A percentile compares a stretch with the other conserved stretches of the same genome.
Evolutionary conservation across 1,140 invertebrate genomes (phyloP).

Genomic region (Nasonia longicornis): DNA sequence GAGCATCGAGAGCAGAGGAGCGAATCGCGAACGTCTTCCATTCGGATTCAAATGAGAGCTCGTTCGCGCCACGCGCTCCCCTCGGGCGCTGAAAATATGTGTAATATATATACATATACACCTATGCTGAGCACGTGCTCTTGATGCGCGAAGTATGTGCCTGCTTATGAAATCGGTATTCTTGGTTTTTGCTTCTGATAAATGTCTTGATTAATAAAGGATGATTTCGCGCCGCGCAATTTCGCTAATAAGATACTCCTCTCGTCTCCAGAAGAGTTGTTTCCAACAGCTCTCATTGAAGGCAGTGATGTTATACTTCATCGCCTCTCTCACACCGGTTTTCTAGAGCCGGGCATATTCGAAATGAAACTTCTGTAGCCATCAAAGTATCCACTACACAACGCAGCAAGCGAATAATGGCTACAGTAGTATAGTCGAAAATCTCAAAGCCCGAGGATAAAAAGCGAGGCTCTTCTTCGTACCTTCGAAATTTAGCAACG

Average conservation of each 20-base stretch:
- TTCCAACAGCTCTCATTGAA: too few species aligned
- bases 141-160: conserved; percentile 45
- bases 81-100: conserved; percentile 26
- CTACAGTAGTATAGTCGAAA: background rate
- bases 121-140: conserved; percentile 34
- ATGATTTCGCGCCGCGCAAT: background rate
- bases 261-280: too few species aligned
- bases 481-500: conserved; percentile 43
- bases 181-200: background rate
- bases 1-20: conserved; percentile 51
- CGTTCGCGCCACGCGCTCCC: conserved; percentile 60
- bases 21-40: conserved; percentile 51
- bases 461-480: conserved; percentile 27
- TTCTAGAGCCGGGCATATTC: background rate
- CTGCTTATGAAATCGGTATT: background rate
- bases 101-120: background rate
- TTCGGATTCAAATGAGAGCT: conserved; percentile 68
- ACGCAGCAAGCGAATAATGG: too few species aligned
- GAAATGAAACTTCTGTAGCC: background rate
- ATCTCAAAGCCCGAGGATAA: background rate
- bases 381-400: background rate
- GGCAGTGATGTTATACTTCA: too few species aligned
- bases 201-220: background rate
- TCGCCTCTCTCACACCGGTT: too few species aligned
- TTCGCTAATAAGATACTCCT: too few species aligned